Percentiles rank a stretch among this genome's conserved stretches.
phyloP scores from a whole-genome alignment of 2,888 invertebrate genomes.

The Drosophila falleni region DNA sequence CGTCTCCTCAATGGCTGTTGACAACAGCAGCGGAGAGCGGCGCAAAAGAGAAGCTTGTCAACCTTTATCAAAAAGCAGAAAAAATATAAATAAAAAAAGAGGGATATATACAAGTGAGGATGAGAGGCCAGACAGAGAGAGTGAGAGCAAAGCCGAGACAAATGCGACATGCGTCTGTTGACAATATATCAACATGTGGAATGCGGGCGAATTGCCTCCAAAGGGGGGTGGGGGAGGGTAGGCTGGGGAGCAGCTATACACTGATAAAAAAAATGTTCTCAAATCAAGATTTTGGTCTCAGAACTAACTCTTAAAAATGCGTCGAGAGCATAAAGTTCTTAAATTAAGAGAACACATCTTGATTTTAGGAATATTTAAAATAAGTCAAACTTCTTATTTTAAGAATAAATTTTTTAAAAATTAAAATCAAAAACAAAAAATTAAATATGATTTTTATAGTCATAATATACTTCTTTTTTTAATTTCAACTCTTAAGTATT shows the following conservation, averaged over 20 bases:
- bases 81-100: slow-evolving; percentile 20
- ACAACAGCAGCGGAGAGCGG: slow-evolving; percentile 47
- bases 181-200: slow-evolving; percentile 83
- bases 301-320: too few species aligned
- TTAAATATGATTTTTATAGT: too few species aligned
- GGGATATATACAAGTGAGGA: slow-evolving; percentile 44
- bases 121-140: slow-evolving; percentile 5
- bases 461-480: too few species aligned
- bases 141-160: slow-evolving; percentile 73
- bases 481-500: too few species aligned
- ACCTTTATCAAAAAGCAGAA: slow-evolving; percentile 70
- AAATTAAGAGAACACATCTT: too few species aligned
- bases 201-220: slow-evolving; percentile 28
- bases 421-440: too few species aligned
- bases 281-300: too few species aligned
- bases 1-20: slow-evolving; percentile 68
- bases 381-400: too few species aligned
- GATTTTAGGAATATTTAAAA: too few species aligned
- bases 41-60: slow-evolving; percentile 60
- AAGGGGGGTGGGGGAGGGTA: neutral
- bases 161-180: slow-evolving; percentile 82
- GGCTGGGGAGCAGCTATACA: neutral
- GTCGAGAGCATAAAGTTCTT: too few species aligned
- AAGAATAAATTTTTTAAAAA: too few species aligned
- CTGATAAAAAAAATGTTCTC: too few species aligned